Percentiles rank a stretch among this genome's conserved stretches.
phyloP scores from a whole-genome alignment of 2,113 vertebrate genomes.

The Myanophis thanlyinensis region DNA sequence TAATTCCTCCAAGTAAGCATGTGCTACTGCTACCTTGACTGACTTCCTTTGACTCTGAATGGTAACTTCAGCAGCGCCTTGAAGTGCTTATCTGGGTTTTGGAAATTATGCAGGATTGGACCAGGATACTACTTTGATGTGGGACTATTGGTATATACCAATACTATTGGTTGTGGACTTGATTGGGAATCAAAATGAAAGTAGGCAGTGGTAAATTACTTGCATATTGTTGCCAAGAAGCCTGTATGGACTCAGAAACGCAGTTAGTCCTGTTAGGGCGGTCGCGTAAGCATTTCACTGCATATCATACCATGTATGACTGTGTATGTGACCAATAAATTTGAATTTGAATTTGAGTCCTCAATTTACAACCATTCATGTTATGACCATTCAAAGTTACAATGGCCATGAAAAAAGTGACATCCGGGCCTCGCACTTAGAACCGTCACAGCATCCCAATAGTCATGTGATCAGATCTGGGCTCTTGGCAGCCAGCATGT shows the following conservation, averaged over 20 bases:
- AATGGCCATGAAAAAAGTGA: neutral
- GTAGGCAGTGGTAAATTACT: neutral
- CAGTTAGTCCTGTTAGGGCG: no score
- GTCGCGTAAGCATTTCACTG: no score
- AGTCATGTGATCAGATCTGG: neutral
- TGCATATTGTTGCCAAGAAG: neutral
- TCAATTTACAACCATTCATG: neutral
- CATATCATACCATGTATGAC: no score
- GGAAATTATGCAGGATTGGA: neutral
- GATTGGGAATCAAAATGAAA: neutral
- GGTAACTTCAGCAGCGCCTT: slow-evolving; percentile 2
- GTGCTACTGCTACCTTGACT: neutral
- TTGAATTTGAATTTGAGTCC: no score
- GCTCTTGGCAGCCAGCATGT: neutral
- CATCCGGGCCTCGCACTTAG: neutral
- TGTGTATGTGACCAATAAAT: no score
- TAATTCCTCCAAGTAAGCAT: neutral
- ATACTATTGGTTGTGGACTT: neutral
- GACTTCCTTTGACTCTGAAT: neutral
- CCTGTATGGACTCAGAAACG: no score
- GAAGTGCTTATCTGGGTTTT: neutral
- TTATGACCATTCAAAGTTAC: neutral
- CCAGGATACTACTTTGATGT: neutral
- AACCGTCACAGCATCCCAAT: neutral
- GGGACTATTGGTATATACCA: neutral